Evolutionary conservation across 2,113 vertebrate species (phyloP).

Genomic region (Ciconia boyciana): DNA sequence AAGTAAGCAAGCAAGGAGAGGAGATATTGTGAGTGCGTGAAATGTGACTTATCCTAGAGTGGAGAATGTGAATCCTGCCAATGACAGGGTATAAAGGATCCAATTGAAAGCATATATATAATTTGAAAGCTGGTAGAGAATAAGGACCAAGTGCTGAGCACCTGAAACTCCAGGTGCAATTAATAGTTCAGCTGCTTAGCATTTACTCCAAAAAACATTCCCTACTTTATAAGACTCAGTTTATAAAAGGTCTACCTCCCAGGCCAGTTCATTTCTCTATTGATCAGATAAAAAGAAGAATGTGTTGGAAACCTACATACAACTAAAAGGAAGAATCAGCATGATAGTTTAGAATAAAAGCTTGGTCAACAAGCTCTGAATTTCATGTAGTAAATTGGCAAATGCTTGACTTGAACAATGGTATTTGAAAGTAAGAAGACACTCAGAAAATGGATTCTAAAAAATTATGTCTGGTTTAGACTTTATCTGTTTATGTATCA

Average conservation of each 20-base stretch:
- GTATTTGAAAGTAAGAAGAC: background rate
- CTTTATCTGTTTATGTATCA: constrained; percentile 17
- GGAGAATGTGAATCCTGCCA: background rate
- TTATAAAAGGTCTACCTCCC: background rate
- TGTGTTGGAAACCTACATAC: background rate
- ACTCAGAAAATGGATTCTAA: constrained; percentile 1
- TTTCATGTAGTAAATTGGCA: background rate
- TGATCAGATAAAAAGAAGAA: background rate
- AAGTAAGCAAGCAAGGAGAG: background rate
- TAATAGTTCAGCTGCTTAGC: background rate
- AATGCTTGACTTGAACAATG: background rate
- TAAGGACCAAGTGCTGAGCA: background rate
- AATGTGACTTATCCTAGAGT: background rate
- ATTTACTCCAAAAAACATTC: background rate
- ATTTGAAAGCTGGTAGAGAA: background rate
- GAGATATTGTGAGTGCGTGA: background rate
- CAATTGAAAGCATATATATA: background rate
- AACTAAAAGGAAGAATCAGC: background rate
- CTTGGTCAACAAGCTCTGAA: background rate
- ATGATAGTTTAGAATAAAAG: background rate
- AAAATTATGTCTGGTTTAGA: background rate
- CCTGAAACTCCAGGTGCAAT: background rate
- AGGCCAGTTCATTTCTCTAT: background rate
- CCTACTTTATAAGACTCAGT: background rate
- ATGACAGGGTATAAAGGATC: background rate